A percentile compares a stretch with the other conserved stretches of the same genome.
Evolutionary conservation across 23 tunicate genomes (phyloP).

Genomic region (Phallusia fumigata): DNA sequence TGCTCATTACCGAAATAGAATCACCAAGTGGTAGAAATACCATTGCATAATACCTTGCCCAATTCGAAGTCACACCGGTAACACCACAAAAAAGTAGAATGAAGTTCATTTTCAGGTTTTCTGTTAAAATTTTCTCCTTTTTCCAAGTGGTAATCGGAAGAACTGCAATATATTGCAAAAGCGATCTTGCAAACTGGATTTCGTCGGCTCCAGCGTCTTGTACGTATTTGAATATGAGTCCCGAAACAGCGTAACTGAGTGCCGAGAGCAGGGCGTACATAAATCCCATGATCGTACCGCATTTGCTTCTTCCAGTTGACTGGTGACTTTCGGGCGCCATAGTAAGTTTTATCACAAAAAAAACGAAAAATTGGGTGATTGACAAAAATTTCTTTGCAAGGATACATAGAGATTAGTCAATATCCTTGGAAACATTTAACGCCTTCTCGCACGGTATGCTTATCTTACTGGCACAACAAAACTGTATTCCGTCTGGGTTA

Average conservation of each 20-base stretch:
- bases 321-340: neutral
- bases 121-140: neutral
- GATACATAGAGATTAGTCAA: too few species aligned
- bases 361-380: too few species aligned
- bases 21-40: neutral
- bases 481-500: neutral
- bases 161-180: neutral
- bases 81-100: neutral
- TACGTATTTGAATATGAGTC: neutral
- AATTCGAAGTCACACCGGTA: neutral
- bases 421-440: too few species aligned
- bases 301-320: neutral
- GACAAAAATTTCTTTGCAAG: too few species aligned
- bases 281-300: neutral
- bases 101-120: neutral
- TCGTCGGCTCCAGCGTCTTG: neutral
- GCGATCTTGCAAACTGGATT: neutral
- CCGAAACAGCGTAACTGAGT: neutral
- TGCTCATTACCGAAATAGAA: neutral
- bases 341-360: neutral
- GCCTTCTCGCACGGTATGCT: too few species aligned
- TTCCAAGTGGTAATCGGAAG: neutral
- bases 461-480: too few species aligned
- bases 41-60: neutral
- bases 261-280: neutral